phyloP scores from a whole-genome alignment of 2,113 vertebrate genomes.

The Mesembrinibis cayennensis region DNA sequence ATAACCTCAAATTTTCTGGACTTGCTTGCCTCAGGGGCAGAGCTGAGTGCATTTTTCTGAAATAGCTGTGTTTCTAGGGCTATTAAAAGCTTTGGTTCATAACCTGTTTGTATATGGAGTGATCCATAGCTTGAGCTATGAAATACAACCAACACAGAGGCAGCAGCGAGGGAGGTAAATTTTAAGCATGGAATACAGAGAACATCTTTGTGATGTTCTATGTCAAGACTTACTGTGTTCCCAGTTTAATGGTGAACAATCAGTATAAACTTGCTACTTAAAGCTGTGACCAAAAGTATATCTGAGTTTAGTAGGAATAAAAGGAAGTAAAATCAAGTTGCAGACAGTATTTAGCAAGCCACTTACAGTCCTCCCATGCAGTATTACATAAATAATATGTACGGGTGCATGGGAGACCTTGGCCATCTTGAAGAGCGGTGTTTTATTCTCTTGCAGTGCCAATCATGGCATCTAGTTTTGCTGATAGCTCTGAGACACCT shows the following conservation, averaged over 20 bases:
- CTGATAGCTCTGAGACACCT: background rate
- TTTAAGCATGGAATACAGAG: background rate
- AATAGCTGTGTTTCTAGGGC: background rate
- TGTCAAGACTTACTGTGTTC: background rate
- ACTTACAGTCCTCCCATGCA: too few relatives aligned
- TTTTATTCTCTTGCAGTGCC: background rate
- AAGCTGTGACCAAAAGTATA: background rate
- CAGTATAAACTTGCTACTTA: background rate
- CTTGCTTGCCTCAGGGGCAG: background rate
- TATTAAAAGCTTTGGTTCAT: background rate
- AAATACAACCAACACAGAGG: background rate
- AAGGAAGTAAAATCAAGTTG: background rate
- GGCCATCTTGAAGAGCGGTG: accelerated
- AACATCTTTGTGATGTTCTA: background rate
- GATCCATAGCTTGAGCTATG: background rate
- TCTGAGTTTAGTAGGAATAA: background rate
- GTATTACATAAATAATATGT: too few relatives aligned
- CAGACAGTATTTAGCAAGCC: background rate
- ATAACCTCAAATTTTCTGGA: background rate
- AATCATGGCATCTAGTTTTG: background rate
- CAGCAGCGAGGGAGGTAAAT: background rate
- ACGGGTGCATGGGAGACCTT: background rate
- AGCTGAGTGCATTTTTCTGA: background rate
- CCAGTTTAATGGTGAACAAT: accelerated
- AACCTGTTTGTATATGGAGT: background rate